Evolutionary conservation across 2,113 vertebrate genomes (phyloP), one percentile per base, ranked within the genome.

Genomic region (Girardinichthys multiradiatus): DNA sequence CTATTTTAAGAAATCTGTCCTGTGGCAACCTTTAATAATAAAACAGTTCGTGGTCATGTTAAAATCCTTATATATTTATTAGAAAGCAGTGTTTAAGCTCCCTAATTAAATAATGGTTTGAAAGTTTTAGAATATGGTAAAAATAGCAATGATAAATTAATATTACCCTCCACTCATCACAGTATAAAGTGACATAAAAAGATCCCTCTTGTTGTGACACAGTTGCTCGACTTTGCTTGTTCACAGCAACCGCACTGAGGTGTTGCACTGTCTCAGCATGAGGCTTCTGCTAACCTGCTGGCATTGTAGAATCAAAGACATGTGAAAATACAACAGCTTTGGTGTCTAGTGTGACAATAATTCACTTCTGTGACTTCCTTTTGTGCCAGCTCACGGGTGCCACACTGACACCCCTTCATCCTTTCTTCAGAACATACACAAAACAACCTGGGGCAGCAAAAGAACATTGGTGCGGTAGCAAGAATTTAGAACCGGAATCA

Each of bases 1-100:
- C 73, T 68, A 35, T 82, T 68, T 73, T 54, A 28, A 79, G 58
- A 54, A 48, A 48, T 70, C 30, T 70, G 13, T 45, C 42, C n/a
- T n/a, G n/a, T n/a, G n/a, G 28, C 57, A 59, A 3, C 57, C 13
- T 30, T 60, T 19, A 60, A 21, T 51, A 51, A 24, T n/a, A 24
- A 24, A 51, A 24, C 48, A 21, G 6, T 6, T 48, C 7, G 21
- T 24, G 5, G 48, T 35, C 9, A n/a, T 24, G 8, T 9, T 10
- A 51, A 51, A 51, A 51, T 51, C 8, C 6, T 10, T 4, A 51
- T 4, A 51, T 21, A 15, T 51, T 51, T 51, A 24, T 24, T 54
- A 10, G 10, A 11, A 24, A 54, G 42, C 42, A 19, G 42, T 54
- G 48, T 51, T 24, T 21, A 24, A 5, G 21, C 10, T 54, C 24